Base-by-base conservation (phyloP, 1,140 invertebrate genomes). In the Melanaphis sacchari region DNA sequence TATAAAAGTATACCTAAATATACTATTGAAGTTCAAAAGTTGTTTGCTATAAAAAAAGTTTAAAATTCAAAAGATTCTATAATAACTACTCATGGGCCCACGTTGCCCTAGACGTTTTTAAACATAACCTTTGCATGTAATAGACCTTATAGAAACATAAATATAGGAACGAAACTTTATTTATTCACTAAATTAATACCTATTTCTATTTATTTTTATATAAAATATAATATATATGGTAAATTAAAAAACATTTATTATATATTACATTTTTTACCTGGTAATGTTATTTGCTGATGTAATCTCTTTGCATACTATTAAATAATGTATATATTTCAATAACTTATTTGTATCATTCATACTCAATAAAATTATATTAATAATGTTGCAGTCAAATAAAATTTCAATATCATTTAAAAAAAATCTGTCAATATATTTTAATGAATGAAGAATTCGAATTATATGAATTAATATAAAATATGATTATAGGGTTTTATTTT, bases 111-210 rank as follows among this genome's bases (percentile, higher is more conserved):
- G 66, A 76, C 9, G 31, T n/a, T 76, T 76, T 76, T 76, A 31
- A 76, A 76, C 26, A 76, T 76, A 76, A 76, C 66, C 66, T 76
- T 76, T 76, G 66, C 66, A 76, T 76, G 66, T 76, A 76, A 76
- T n/a, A 76, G 66, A 76, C 66, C n/a, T 76, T 8, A 26, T 76
- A 76, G 31, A 76, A 76, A 76, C 31, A 76, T 36, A 76, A 26
- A 76, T 76, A 76, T 76, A 76, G n/a, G 66, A 36, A 76, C 9
- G 66, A 76, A 76, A 76, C 31, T 11, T 46, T 46, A 46, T 46
- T 46, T 46, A 46, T 46, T 46, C 11, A 46, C 43, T 46, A 46
- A 46, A 46, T 76, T 76, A 76, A 76, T 11, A 76, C 66, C n/a
- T 76, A 76, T 76, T 46, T 11, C 43, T 46, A 46, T 31, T 76